Conservation (phyloP, 1,140 invertebrate genomes). For the Metopolophium dirhodum region DNA sequence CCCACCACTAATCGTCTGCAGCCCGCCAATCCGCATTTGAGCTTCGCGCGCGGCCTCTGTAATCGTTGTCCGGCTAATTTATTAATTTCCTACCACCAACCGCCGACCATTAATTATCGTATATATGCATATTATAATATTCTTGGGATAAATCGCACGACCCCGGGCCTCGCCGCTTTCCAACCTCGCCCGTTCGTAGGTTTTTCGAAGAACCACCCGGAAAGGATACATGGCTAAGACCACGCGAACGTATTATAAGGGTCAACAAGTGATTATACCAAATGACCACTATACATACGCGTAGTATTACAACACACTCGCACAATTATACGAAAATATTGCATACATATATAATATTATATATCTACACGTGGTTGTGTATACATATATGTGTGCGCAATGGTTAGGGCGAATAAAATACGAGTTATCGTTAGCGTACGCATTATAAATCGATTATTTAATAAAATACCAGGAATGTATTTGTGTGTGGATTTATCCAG, state of each 20-base stretch:
- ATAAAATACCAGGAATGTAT: background rate
- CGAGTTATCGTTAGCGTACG: constrained; percentile 26
- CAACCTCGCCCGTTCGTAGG: background rate
- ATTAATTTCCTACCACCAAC: constrained; percentile 7
- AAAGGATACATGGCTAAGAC: background rate
- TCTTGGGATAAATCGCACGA: background rate
- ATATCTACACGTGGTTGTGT: too few species aligned
- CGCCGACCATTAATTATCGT: background rate
- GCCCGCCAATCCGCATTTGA: background rate
- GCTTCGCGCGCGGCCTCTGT: background rate
- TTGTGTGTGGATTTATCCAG: constrained; percentile 1
- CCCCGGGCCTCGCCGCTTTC: background rate
- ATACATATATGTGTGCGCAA: background rate
- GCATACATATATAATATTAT: background rate
- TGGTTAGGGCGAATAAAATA: constrained; percentile 3
- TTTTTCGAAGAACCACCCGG: constrained; percentile 20
- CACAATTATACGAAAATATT: background rate
- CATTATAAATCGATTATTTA: constrained; percentile 36
- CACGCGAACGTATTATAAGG: constrained; percentile 33
- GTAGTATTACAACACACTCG: background rate
- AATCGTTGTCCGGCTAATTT: constrained; percentile 43
- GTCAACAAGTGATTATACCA: constrained; percentile 48
- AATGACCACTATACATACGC: constrained; percentile 20
- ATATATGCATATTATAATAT: background rate
- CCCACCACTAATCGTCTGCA: background rate